phyloP scores from a whole-genome alignment of 1,140 invertebrate species.

The Nasonia giraulti region DNA sequence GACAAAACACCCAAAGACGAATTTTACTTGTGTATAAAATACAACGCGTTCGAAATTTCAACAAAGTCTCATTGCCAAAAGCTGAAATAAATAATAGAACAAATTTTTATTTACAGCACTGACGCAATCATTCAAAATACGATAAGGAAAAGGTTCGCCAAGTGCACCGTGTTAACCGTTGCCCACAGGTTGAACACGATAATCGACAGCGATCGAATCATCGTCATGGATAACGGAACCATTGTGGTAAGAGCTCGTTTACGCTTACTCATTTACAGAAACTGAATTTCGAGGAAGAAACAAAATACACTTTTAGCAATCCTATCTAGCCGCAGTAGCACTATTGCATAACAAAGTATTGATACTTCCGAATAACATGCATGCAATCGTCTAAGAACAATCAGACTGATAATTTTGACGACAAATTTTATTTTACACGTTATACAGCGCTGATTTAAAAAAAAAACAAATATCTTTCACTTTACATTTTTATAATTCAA shows the following conservation, averaged over 20 bases:
- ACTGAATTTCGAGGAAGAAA: too few relatives aligned
- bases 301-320: too few relatives aligned
- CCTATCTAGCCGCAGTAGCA: too few relatives aligned
- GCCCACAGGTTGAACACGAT: constrained; percentile 82
- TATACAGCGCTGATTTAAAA: not conserved
- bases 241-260: constrained; percentile 60
- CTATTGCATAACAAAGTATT: too few relatives aligned
- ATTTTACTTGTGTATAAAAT: too few relatives aligned
- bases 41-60: too few relatives aligned
- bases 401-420: not conserved
- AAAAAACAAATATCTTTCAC: not conserved
- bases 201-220: constrained; percentile 78
- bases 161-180: constrained; percentile 81
- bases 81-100: not conserved
- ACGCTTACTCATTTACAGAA: too few relatives aligned
- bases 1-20: too few relatives aligned
- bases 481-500: not conserved
- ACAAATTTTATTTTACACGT: not conserved
- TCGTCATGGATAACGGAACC: constrained; percentile 76
- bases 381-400: not conserved
- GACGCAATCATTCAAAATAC: constrained; percentile 76
- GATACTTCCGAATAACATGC: too few relatives aligned
- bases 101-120: constrained; percentile 69
- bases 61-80: too few relatives aligned
- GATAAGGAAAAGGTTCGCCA: constrained; percentile 74